A percentile compares a stretch with the other conserved stretches of the same genome.
These are phyloP conservation scores for Odontesthes bonariensis DNA, from an alignment of 2,113 vertebrate genomes.

Conservation along the genomic window DNA sequence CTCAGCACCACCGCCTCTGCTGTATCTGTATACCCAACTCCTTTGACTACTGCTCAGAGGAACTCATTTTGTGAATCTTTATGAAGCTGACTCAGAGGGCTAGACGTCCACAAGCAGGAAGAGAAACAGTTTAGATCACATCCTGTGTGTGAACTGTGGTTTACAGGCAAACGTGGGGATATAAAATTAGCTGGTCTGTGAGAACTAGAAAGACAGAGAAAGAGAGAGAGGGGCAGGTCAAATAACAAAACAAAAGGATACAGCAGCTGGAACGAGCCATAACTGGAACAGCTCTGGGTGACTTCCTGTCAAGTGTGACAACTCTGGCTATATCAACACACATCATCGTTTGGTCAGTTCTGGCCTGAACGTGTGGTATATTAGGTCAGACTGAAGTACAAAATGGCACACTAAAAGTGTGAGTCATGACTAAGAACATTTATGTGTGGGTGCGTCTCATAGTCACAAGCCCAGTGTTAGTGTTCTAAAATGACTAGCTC, in stretches of 20 bases:
- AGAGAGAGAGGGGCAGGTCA: background rate
- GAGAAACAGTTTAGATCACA: conserved; percentile 67
- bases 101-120: conserved; percentile 64
- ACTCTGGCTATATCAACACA: conserved; percentile 33
- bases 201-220: conserved; percentile 43
- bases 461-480: conserved; percentile 28
- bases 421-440: conserved; percentile 53
- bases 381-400: conserved; percentile 53
- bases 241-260: conserved; percentile 15
- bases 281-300: conserved; percentile 13
- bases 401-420: conserved; percentile 28
- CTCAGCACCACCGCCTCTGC: background rate
- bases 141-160: conserved; percentile 70
- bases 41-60: conserved; percentile 14
- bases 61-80: conserved; percentile 43
- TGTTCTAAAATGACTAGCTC: conserved; percentile 37
- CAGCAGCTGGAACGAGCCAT: background rate
- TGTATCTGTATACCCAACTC: conserved; percentile 3
- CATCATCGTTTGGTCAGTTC: conserved; percentile 31
- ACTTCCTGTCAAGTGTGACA: conserved; percentile 36
- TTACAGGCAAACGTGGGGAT: conserved; percentile 37
- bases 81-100: conserved; percentile 59
- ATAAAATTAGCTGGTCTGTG: conserved; percentile 67
- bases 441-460: conserved; percentile 29
- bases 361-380: conserved; percentile 11